phyloP scores from a whole-genome alignment of 2,888 invertebrate genomes.

The Tanaodytes sp. region DNA sequence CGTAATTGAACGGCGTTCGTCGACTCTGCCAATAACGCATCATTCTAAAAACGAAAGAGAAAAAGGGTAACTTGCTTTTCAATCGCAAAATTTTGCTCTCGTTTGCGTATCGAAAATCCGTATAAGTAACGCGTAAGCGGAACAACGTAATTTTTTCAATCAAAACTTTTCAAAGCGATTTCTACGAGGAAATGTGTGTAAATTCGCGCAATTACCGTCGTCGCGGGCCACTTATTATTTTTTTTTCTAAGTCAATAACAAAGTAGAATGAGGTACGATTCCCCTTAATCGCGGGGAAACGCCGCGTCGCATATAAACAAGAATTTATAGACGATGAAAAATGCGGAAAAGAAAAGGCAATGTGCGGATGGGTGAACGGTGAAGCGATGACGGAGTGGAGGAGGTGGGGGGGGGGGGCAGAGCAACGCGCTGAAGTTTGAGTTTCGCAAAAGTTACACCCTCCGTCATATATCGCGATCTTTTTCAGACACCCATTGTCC shows the following conservation, averaged over 20 bases:
- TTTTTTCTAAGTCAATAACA: conserved; percentile 38
- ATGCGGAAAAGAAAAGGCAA: conserved; percentile 60
- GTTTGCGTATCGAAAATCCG: no score
- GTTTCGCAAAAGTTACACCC: conserved; percentile 64
- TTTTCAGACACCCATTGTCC: no score
- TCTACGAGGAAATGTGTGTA: conserved; percentile 24
- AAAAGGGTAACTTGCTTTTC: no score
- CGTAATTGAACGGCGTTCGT: conserved; percentile 16
- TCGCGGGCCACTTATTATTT: neutral
- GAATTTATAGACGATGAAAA: conserved; percentile 73
- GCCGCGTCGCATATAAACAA: conserved; percentile 72
- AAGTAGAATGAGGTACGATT: conserved; percentile 47
- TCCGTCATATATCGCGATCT: conserved; percentile 54
- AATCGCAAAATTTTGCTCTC: no score
- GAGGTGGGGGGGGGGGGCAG: no score
- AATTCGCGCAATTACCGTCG: conserved; percentile 34
- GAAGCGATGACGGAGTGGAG: no score
- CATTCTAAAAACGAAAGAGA: no score
- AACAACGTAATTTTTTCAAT: no score
- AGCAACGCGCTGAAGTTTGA: conserved; percentile 34
- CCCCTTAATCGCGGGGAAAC: conserved; percentile 69
- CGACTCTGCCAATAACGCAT: no score
- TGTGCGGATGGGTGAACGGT: no score
- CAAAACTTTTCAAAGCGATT: no score
- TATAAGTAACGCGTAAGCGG: no score